Evolutionary conservation across 1,140 invertebrate species (phyloP).

Genomic region (Lordiphosa collinella): DNA sequence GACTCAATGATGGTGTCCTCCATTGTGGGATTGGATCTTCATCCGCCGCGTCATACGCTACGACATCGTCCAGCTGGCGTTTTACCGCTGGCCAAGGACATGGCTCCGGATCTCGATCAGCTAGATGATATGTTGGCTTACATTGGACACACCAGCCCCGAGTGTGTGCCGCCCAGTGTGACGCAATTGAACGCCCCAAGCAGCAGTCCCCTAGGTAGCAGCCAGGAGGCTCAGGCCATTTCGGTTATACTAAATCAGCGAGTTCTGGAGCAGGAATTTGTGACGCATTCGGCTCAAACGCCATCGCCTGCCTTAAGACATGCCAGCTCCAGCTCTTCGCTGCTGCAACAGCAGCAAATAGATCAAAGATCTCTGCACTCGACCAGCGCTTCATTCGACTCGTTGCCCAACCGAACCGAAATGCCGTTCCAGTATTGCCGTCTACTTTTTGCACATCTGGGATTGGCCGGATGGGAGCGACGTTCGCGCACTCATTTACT

Average conservation of each 20-base stretch:
- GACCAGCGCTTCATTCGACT: slow-evolving; percentile 60
- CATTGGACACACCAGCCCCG: slow-evolving; percentile 94
- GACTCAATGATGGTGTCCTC: slow-evolving; percentile 63
- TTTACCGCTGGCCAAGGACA: slow-evolving; percentile 90
- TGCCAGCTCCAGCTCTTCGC: slow-evolving; percentile 31
- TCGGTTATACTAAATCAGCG: slow-evolving; percentile 90
- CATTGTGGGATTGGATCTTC: slow-evolving; percentile 43
- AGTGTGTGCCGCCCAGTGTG: slow-evolving; percentile 88
- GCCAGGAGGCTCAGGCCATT: slow-evolving; percentile 90
- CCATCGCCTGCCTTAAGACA: slow-evolving; percentile 33
- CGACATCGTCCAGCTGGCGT: slow-evolving; percentile 86
- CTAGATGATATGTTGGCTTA: slow-evolving; percentile 95
- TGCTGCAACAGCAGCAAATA: slow-evolving; percentile 30
- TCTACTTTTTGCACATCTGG: slow-evolving; percentile 93
- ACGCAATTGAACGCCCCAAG: slow-evolving; percentile 86
- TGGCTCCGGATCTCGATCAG: slow-evolving; percentile 94
- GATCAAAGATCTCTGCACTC: slow-evolving; percentile 65
- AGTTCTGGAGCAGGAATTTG: slow-evolving; percentile 87
- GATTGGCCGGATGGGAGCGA: slow-evolving; percentile 93
- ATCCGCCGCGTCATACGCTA: slow-evolving; percentile 83
- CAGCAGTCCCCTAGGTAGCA: slow-evolving; percentile 84
- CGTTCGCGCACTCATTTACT: slow-evolving; percentile 91
- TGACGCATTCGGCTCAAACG: slow-evolving; percentile 80
- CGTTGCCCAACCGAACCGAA: slow-evolving; percentile 60
- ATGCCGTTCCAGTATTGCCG: slow-evolving; percentile 90